Base-by-base conservation (phyloP, 2,113 vertebrate genomes). In the Dasypus novemcinctus region DNA sequence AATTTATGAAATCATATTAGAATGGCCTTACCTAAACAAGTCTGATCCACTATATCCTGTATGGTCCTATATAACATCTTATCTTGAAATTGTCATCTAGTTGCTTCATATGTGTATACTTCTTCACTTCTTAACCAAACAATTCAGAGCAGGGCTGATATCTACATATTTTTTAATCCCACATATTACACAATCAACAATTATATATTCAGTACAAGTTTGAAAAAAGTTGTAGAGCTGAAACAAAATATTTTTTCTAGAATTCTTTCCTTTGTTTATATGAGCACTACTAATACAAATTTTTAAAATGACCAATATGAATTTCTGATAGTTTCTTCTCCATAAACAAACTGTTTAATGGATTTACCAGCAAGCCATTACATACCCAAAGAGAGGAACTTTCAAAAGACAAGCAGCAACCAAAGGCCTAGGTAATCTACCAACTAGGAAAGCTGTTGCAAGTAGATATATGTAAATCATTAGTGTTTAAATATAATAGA, bases 301-400 rank as follows among this genome's bases (percentile, higher is more conserved):
- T 63, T 95, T 46, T 10, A 90, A 88, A 63, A 41, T 82, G 52
- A 81, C 21, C 69, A 13, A 33, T 81, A n/a, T 33, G 43, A 61
- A 91, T 87, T 95, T 83, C 23, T 83, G 20, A 64, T 83, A 25
- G 17, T 33, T 78, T 79, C 1, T 85, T 93, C 84, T 76, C 46
- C 36, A 72, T 91, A 21, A 54, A 27, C 2, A 72, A 83, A 72
- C 2, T 75, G 4, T 83, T 72, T 84, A 13, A 43, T 86, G n/a
- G 33, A 33, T 92, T 94, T 80, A 85, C 81, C 75, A 88, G 80
- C 85, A 49, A 90, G 12, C 2, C 79, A 75, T 41, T 25, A 92
- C 79, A 64, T 76, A 46, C 41, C 20, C 29, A 71, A 92, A 84
- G 59, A 66, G 49, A 21, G 85, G 17, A 87, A 7, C 23, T 85